These are phyloP conservation scores for Zaprionus obscuricornis DNA, from an alignment of 2,888 invertebrate species.

Conservation along the genomic window DNA sequence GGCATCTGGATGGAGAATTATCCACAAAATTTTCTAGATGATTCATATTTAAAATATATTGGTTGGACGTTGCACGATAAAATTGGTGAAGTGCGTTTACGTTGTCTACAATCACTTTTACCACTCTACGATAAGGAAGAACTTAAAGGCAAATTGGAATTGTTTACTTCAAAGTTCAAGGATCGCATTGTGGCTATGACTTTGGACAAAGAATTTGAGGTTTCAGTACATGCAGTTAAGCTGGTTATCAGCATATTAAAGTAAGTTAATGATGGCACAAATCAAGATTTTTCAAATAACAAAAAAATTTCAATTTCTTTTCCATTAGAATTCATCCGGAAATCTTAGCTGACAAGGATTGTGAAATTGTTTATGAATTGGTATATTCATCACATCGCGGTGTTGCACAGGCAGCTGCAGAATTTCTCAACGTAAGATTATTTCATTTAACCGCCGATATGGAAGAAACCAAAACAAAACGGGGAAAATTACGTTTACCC, in stretches of 20 bases:
- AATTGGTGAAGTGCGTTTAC: slow-evolving; percentile 95
- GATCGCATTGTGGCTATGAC: slow-evolving; percentile 99
- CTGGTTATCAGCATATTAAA: slow-evolving; percentile 97
- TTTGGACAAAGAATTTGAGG: slow-evolving; percentile 98
- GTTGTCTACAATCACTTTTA: slow-evolving; percentile 94
- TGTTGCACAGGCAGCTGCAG: slow-evolving; percentile 98
- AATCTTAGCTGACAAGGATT: slow-evolving; percentile 98
- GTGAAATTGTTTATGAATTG: slow-evolving; percentile 99
- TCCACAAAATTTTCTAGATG: slow-evolving; percentile 99
- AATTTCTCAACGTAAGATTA: slow-evolving; percentile 98
- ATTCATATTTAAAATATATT: slow-evolving; percentile 99
- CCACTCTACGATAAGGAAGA: slow-evolving; percentile 98
- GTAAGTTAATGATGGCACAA: too few species aligned
- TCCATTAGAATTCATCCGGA: slow-evolving; percentile 92
- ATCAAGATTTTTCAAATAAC: too few species aligned
- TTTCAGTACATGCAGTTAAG: slow-evolving; percentile 97
- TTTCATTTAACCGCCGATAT: slow-evolving; percentile 92
- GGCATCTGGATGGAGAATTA: slow-evolving; percentile 99
- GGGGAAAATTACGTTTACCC: slow-evolving; percentile 93
- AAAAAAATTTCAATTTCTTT: too few species aligned
- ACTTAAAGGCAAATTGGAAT: slow-evolving; percentile 96
- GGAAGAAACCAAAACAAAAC: slow-evolving; percentile 89
- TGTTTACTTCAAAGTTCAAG: slow-evolving; percentile 99
- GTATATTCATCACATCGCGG: slow-evolving; percentile 98
- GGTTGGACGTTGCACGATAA: slow-evolving; percentile 99